These are phyloP conservation scores for Chloroceryle aenea DNA, from an alignment of 2,113 vertebrate genomes.

Conservation along the genomic window DNA sequence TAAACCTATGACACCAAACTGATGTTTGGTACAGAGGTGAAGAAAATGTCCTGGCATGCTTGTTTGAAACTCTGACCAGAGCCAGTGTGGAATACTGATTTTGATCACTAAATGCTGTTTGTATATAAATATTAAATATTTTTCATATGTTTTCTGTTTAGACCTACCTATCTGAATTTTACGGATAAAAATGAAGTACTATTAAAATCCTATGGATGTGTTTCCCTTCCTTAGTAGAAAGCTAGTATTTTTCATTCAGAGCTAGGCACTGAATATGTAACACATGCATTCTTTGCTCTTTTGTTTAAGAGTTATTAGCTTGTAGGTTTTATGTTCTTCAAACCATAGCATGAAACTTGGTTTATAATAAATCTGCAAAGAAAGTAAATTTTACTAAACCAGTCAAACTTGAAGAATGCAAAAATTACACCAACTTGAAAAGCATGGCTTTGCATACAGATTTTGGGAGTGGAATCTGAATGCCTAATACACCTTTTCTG, in stretches of 20 bases:
- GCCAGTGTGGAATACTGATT: not conserved
- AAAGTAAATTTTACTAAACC: not conserved
- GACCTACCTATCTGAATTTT: not conserved
- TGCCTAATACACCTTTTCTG: not conserved
- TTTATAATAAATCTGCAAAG: not conserved
- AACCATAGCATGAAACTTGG: not conserved
- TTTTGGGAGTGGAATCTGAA: constrained; percentile 39
- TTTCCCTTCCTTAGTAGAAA: not conserved
- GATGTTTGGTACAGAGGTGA: not conserved
- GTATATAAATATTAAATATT: not conserved
- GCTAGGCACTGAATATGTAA: not conserved
- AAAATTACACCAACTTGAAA: not conserved
- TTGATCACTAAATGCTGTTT: not conserved
- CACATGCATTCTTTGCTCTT: not conserved
- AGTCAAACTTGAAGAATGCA: not conserved
- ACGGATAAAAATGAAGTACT: not conserved
- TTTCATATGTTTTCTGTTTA: not conserved
- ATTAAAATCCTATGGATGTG: not conserved
- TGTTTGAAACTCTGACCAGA: not conserved
- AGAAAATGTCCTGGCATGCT: not conserved
- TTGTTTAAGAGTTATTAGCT: not conserved
- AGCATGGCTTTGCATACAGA: constrained; percentile 46
- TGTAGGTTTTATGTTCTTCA: not conserved
- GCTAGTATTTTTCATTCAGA: not conserved
- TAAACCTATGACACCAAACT: not conserved